phyloP scores from a whole-genome alignment of 2,888 invertebrate species.

The Chironomus tentans region DNA sequence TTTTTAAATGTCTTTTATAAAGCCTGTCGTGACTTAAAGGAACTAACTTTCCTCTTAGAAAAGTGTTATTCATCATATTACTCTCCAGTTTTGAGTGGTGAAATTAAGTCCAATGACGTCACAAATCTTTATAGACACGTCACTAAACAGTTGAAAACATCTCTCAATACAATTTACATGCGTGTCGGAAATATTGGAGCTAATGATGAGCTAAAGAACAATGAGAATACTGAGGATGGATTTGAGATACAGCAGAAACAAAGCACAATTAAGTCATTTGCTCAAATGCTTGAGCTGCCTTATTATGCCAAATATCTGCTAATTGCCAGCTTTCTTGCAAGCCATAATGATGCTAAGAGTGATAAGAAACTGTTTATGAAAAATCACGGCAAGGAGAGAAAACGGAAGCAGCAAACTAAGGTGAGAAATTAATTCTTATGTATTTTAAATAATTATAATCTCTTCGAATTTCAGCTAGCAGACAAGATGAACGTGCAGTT shows the following conservation, averaged over 20 bases:
- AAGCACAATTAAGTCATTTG: conserved; percentile 46
- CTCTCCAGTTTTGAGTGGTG: conserved; percentile 62
- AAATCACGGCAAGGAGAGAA: conserved; percentile 62
- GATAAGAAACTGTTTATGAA: conserved; percentile 83
- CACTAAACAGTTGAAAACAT: conserved; percentile 61
- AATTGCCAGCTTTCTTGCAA: conserved; percentile 85
- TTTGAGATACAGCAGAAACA: background rate
- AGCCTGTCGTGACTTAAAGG: conserved; percentile 75
- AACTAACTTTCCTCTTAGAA: conserved; percentile 71
- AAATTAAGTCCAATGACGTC: conserved; percentile 54
- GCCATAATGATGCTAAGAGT: conserved; percentile 81
- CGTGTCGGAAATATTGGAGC: conserved; percentile 43
- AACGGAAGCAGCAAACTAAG: conserved; percentile 53
- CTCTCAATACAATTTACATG: conserved; percentile 68
- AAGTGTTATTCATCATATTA: conserved; percentile 67
- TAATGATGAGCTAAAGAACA: too few species aligned
- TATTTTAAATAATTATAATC: background rate
- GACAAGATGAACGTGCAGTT: conserved; percentile 57
- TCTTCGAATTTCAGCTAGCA: conserved; percentile 35
- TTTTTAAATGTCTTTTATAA: conserved; percentile 77
- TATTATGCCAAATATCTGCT: conserved; percentile 83
- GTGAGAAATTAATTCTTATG: conserved; percentile 31
- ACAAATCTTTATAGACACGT: conserved; percentile 72
- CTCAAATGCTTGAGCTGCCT: conserved; percentile 67
- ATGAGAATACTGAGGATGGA: background rate